These are phyloP conservation scores for Tiliacea citrago DNA, from an alignment of 2,888 invertebrate genomes.

Conservation along the genomic window DNA sequence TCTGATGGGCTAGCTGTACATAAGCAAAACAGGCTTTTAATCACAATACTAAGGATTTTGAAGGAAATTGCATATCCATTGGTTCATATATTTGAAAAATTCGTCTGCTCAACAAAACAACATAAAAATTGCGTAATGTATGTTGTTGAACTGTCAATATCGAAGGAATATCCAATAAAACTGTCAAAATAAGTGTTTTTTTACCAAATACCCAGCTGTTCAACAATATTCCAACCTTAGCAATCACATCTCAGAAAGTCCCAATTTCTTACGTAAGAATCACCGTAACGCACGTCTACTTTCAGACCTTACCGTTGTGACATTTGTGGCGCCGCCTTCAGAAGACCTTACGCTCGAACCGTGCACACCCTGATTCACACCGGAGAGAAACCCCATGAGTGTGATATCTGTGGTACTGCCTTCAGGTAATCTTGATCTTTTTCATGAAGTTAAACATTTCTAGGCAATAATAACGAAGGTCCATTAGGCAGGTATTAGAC, in stretches of 20 bases:
- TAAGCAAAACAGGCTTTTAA: too few species aligned
- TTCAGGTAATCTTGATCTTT: conserved; percentile 78
- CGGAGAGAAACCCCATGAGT: conserved; percentile 87
- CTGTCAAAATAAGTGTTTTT: too few species aligned
- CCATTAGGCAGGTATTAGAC: background rate
- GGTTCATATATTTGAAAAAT: background rate
- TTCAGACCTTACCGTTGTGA: conserved; percentile 86
- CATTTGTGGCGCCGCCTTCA: conserved; percentile 87
- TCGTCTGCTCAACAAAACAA: too few species aligned
- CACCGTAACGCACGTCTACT: background rate
- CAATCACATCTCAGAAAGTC: background rate
- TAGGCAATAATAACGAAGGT: background rate
- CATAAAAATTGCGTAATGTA: too few species aligned
- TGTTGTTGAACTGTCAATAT: background rate
- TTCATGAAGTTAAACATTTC: background rate
- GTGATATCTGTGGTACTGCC: conserved; percentile 87
- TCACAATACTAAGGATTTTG: too few species aligned
- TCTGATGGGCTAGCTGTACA: too few species aligned
- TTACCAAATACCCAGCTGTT: background rate
- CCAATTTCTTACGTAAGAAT: background rate
- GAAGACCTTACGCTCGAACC: conserved; percentile 86
- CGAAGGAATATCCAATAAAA: too few species aligned
- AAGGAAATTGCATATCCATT: too few species aligned
- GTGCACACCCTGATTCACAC: conserved; percentile 88
- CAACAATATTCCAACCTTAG: background rate